Evolutionary conservation across 2,888 invertebrate species (phyloP).

Genomic region (Aporophyla lueneburgensis): DNA sequence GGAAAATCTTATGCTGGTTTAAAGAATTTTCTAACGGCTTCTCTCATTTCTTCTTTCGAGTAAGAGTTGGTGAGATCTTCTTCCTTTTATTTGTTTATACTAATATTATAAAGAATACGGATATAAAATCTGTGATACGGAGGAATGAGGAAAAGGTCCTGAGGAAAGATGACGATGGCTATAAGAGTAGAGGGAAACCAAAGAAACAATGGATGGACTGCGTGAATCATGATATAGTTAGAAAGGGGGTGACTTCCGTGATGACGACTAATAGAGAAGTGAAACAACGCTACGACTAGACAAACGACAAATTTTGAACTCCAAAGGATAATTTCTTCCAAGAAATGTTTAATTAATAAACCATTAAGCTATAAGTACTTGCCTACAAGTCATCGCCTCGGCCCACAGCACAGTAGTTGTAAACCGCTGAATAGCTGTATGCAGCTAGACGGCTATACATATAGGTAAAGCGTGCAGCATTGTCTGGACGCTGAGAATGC

Average conservation of each 20-base stretch:
- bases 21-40: not conserved
- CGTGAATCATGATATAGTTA: too few species aligned
- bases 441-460: not conserved
- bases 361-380: not conserved
- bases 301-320: not conserved
- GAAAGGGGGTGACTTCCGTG: too few species aligned
- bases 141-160: too few species aligned
- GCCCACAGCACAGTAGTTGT: not conserved
- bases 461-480: constrained; percentile 1
- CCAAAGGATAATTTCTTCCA: not conserved
- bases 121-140: too few species aligned
- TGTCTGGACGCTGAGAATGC: constrained; percentile 41
- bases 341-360: constrained; percentile 8
- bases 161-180: too few species aligned
- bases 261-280: too few species aligned
- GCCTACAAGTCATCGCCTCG: not conserved
- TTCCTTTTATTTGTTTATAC: too few species aligned
- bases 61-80: too few species aligned
- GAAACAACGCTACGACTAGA: not conserved
- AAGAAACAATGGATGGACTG: too few species aligned
- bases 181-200: too few species aligned
- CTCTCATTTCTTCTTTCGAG: not conserved
- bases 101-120: too few species aligned
- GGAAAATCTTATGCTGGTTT: constrained; percentile 28
- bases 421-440: not conserved